Percentiles rank a stretch among this genome's conserved stretches.
phyloP scores from a whole-genome alignment of 2,797 vertebrate genomes.

The Muscicapa comitata region DNA sequence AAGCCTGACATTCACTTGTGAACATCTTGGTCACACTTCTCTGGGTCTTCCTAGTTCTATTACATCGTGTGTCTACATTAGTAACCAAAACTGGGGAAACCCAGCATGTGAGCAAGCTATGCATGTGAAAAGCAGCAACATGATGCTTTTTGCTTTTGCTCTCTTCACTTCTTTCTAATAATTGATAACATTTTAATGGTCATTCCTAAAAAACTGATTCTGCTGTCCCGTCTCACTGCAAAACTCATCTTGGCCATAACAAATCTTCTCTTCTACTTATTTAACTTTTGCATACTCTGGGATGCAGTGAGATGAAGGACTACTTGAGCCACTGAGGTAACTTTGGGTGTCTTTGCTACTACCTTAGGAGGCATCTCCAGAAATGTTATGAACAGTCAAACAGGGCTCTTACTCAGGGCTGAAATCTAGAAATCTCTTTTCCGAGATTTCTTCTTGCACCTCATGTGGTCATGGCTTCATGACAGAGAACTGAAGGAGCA shows the following conservation, averaged over 20 bases:
- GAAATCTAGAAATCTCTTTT: not conserved
- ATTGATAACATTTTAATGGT: not conserved
- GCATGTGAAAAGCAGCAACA: not conserved
- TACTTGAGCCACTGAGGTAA: not conserved
- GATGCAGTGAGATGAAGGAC: not conserved
- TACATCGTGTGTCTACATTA: not conserved
- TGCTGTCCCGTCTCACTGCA: not conserved
- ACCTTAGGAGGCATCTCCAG: not conserved
- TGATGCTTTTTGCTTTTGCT: not conserved
- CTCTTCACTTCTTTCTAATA: not conserved
- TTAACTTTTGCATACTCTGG: not conserved
- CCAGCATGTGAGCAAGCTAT: not conserved
- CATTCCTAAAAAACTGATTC: not conserved
- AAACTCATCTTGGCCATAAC: not conserved
- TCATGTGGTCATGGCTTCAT: not conserved
- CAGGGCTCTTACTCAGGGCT: not conserved
- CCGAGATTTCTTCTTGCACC: not conserved
- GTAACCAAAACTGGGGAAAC: not conserved
- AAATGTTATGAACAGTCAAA: not conserved
- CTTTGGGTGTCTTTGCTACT: not conserved
- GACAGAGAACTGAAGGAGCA: not conserved
- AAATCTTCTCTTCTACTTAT: not conserved
- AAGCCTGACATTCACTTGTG: not conserved
- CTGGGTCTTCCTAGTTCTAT: not conserved
- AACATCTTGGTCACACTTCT: not conserved